Percentiles rank a stretch among this genome's conserved stretches.
Conservation (phyloP, 2,113 vertebrate species). For the Elachura formosa region DNA sequence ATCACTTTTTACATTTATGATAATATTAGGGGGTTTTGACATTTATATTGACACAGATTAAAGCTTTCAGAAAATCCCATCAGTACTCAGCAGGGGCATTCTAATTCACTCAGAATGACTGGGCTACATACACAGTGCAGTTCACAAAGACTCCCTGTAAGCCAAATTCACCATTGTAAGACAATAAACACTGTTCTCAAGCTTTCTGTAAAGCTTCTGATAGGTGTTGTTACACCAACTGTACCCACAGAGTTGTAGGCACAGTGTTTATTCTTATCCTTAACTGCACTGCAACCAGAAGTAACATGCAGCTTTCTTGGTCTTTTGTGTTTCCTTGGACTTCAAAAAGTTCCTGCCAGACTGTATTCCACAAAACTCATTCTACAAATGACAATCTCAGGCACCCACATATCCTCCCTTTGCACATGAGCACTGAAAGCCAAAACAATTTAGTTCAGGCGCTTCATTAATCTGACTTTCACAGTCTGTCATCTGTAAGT, state of each 20-base stretch:
- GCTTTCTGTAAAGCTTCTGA: neutral
- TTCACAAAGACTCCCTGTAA: neutral
- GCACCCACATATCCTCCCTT: neutral
- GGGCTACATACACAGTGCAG: neutral
- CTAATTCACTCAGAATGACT: neutral
- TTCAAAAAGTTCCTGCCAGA: neutral
- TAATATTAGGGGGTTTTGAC: neutral
- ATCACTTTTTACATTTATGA: neutral
- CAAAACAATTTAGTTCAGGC: neutral
- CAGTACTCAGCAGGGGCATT: neutral
- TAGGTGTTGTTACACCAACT: neutral
- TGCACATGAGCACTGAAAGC: neutral
- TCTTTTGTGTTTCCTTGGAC: neutral
- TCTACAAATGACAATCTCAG: neutral
- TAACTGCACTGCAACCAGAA: neutral
- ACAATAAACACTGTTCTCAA: neutral
- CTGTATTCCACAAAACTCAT: neutral
- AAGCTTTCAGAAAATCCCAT: neutral
- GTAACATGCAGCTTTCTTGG: neutral
- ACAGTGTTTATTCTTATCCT: neutral
- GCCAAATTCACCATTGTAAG: neutral
- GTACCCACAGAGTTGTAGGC: no score
- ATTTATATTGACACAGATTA: neutral
- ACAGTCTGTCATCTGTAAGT: neutral
- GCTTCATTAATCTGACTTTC: neutral